phyloP scores from a whole-genome alignment of 2,888 invertebrate genomes.

The Cosmorhoe ocellata region DNA sequence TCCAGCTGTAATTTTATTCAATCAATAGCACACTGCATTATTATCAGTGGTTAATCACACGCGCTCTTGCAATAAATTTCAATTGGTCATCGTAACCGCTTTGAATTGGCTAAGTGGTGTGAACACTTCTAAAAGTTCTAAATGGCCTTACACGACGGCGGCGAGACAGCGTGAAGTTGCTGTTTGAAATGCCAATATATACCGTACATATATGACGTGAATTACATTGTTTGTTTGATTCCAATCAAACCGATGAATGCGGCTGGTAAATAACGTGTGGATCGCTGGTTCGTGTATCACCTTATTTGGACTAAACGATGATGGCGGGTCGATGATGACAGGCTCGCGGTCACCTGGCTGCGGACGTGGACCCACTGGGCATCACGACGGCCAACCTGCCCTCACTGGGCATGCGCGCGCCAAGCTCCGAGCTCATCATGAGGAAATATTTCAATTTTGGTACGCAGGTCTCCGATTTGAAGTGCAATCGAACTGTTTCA shows the following conservation, averaged over 20 bases:
- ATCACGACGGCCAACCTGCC: conserved; percentile 89
- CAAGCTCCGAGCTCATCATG: conserved; percentile 80
- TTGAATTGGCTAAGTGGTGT: conserved; percentile 54
- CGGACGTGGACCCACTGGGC: conserved; percentile 96
- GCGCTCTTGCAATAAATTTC: conserved; percentile 15
- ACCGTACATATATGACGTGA: not conserved
- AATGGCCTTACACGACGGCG: conserved; percentile 50
- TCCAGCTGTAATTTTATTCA: not conserved
- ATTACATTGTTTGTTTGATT: conserved; percentile 22
- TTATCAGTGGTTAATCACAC: conserved; percentile 4
- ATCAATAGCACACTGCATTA: not conserved
- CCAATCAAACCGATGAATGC: conserved; percentile 11
- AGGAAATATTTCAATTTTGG: conserved; percentile 82
- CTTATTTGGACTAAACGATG: conserved; percentile 59
- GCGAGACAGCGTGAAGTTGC: conserved; percentile 22
- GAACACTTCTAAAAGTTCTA: conserved; percentile 33
- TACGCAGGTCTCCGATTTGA: conserved; percentile 55
- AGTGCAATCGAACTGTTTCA: conserved; percentile 42
- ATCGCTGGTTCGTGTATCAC: conserved; percentile 50
- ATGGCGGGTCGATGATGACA: conserved; percentile 75
- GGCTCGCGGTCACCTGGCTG: conserved; percentile 97
- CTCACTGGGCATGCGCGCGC: conserved; percentile 76
- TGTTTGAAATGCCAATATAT: conserved; percentile 2
- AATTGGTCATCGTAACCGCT: conserved; percentile 44
- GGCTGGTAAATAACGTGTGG: conserved; percentile 2